phyloP scores from a whole-genome alignment of 2,888 invertebrate genomes.

The Phragmatobia fuliginosa region DNA sequence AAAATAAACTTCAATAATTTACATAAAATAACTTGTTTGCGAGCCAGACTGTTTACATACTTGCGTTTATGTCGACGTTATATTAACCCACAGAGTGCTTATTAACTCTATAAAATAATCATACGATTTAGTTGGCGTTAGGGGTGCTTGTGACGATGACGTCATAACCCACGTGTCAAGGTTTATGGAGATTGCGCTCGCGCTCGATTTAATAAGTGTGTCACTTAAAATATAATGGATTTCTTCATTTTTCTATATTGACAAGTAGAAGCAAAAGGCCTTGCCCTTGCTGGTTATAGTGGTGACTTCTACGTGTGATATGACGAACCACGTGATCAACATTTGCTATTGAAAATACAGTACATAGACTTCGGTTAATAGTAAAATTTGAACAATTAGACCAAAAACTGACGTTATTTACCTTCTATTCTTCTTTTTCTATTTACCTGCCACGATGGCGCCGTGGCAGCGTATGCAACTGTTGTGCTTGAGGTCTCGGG shows the following conservation, averaged over 20 bases:
- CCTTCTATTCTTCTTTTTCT: no score
- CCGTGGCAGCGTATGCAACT: no score
- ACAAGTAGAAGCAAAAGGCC: not conserved
- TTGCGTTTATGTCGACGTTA: constrained; percentile 3
- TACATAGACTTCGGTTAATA: no score
- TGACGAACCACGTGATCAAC: no score
- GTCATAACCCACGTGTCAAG: constrained; percentile 43
- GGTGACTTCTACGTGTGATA: no score
- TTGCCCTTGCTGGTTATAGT: not conserved
- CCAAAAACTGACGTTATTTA: no score
- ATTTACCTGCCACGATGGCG: no score
- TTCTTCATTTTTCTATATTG: not conserved
- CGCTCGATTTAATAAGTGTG: constrained; percentile 19
- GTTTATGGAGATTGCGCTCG: constrained; percentile 24
- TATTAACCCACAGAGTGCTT: constrained; percentile 28
- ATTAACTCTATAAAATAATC: constrained; percentile 41
- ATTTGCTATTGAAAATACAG: no score
- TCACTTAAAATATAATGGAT: not conserved
- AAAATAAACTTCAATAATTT: not conserved
- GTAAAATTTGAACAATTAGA: no score
- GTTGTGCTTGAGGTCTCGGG: no score
- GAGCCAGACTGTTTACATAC: not conserved
- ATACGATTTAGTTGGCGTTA: constrained; percentile 34
- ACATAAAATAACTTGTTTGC: not conserved
- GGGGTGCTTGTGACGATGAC: constrained; percentile 19